Base-by-base conservation (phyloP, 2,888 invertebrate genomes). In the Drosophila falleni region DNA sequence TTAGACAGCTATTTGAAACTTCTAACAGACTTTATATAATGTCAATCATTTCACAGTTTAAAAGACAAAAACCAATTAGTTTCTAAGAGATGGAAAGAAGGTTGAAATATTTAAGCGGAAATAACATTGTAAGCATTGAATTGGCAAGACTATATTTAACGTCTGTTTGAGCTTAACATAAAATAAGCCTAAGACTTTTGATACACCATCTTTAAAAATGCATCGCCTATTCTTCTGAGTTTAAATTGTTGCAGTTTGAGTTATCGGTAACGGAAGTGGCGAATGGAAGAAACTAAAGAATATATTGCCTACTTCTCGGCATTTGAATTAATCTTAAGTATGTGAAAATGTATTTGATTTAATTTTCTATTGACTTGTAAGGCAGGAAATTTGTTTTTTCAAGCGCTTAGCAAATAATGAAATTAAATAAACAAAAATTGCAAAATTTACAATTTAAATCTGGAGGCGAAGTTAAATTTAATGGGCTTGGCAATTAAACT, bases 351-450 rank as follows among this genome's bases (percentile, higher is more conserved):
- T 37, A 35, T 60, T 73, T 53, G 59, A 61, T 73, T 65, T 9
- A 46, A 53, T 62, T 74, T 69, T 47, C 33, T 35, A 62, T 66
- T 59, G 72, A 66, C 35, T 71, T 51, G 61, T 74, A 37, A n/a
- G 50, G 11, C 19, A 53, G 49, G 23, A 33, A 49, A 62, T 68
- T 59, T 44, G 15, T 33, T 19, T n/a, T 42, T 37, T 70, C 49
- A 59, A 76, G 65, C 37, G 59, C 23, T 78, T 33, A 13, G 53
- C 62, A 77, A 79, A 77, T 79, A 79, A 66, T 33, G 39, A 74
- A 78, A 78, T 74, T 65, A 46, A 74, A 70, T 76, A 62, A 74
- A 54, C 26, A 46, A 56, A 74, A 58, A 53, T 61, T 56, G 8
- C 29, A 51, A 63, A 53, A 60, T 56, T 16, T 26, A 60, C 64